phyloP scores from a whole-genome alignment of 2,113 vertebrate species.

The Malurus alboscapulatus region DNA sequence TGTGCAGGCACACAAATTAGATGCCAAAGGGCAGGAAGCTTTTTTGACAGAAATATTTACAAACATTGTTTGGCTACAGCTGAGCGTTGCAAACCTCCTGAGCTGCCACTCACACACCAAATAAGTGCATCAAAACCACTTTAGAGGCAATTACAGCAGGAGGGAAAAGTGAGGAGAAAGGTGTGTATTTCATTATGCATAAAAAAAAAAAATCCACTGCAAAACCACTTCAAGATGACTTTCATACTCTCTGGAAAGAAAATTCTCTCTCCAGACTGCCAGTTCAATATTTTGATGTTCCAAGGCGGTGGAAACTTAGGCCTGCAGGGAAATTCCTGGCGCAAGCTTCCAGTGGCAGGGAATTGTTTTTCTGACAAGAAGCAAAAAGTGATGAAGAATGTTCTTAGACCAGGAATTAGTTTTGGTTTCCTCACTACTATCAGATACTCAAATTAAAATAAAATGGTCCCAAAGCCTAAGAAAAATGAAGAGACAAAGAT shows the following conservation, averaged over 20 bases:
- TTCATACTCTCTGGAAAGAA: conserved; percentile 18
- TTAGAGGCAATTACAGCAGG: background rate
- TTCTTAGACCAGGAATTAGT: conserved; percentile 41
- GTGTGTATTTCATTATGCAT: background rate
- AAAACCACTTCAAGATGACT: background rate
- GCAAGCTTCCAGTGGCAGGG: conserved; percentile 16
- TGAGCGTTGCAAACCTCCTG: background rate
- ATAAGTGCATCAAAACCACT: background rate
- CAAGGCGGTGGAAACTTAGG: background rate
- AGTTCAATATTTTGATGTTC: conserved; percentile 50
- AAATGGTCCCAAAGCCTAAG: background rate
- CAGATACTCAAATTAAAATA: conserved; percentile 19
- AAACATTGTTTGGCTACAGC: background rate
- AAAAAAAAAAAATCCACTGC: background rate
- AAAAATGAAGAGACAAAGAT: background rate
- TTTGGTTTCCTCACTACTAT: conserved; percentile 3
- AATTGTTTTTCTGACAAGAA: conserved; percentile 68
- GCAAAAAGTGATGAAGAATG: conserved; percentile 52
- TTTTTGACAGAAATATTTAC: background rate
- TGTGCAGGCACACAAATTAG: background rate
- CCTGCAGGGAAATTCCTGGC: conserved; percentile 58
- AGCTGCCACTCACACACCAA: background rate
- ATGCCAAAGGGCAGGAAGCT: background rate
- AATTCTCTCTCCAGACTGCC: background rate
- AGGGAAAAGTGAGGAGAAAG: background rate